These are phyloP conservation scores for Ditylenchus dipsaci DNA, from an alignment of 1,140 invertebrate genomes.

Conservation along the genomic window DNA sequence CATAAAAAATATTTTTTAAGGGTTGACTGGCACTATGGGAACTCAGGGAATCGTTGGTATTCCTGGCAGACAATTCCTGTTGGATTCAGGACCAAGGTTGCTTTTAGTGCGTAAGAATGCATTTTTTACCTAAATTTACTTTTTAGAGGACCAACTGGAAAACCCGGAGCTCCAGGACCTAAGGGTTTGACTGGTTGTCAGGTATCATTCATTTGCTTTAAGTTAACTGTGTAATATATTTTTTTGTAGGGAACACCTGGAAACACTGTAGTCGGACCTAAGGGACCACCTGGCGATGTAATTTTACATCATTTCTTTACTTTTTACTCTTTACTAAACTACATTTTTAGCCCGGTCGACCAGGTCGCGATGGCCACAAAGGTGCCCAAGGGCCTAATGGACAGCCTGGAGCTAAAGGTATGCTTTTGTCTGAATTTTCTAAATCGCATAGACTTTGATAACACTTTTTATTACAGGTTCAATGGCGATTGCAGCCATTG, in stretches of 20 bases:
- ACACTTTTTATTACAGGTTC: not conserved
- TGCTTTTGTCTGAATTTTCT: not conserved
- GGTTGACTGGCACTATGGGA: conserved; percentile 23
- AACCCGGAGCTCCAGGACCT: conserved; percentile 24
- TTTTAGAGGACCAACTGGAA: conserved; percentile 20
- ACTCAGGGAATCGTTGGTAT: conserved; percentile 23
- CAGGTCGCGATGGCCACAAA: conserved; percentile 19
- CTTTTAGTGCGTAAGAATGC: not conserved
- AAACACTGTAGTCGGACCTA: conserved; percentile 22
- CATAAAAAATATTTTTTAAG: not conserved
- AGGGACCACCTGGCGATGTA: conserved; percentile 28
- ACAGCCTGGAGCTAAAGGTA: conserved; percentile 6
- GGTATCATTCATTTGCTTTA: too few species aligned
- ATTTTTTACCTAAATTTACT: not conserved
- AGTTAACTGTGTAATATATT: too few species aligned
- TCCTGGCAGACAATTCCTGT: conserved; percentile 21
- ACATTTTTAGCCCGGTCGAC: conserved; percentile 8
- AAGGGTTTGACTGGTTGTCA: conserved; percentile 29
- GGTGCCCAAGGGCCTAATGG: conserved; percentile 13
- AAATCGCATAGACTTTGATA: not conserved
- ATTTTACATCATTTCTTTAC: conserved; percentile 4
- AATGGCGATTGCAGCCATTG: conserved; percentile 25
- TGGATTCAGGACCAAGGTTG: conserved; percentile 21
- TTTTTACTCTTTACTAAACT: not conserved
- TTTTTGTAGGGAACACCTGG: conserved; percentile 14